Base-by-base conservation (phyloP, 2,113 vertebrate species). In the Poicephalus meyeri region DNA sequence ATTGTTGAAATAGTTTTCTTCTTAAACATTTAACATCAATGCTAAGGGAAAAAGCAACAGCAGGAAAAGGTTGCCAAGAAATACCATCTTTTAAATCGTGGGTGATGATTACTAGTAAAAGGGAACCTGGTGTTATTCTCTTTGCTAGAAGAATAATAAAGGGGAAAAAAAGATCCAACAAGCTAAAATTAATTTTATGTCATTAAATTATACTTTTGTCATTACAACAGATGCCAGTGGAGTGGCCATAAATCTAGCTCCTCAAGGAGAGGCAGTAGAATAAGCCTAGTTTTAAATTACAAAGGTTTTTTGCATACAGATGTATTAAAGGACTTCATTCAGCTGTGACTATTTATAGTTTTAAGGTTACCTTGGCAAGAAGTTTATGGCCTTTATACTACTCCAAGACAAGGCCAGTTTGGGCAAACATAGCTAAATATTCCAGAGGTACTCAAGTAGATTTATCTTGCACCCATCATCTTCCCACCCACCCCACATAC, bases 131-230 rank as follows among this genome's bases (percentile, higher is more conserved):
- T 58, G 33, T 12, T 16, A 4, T 31, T 10, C 26, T 63, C 11
- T 53, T 61, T 41, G 69, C 26, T 60, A 16, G n/a, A 79, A 90
- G 12, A 12, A 55, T 82, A 88, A 76, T 0, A 71, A 10, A 56
- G 28, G 8, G 2, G 4, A 6, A 0, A 17, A 17, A 60, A 66
- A 7, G 7, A 35, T 28, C 25, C 28, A 7, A 29, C 13, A 42
- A 65, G 29, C 16, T 56, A 69, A 24, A 78, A 74, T 18, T 41
- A 23, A 46, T 74, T 78, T 58, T 47, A 60, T 35, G 26, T 24
- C 11, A 49, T 55, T 58, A 37, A 66, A 79, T 41, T 73, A 28
- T 13, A 74, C 7, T 70, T 94, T 26, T 68, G 10, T 46, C 33
- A 53, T 37, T 85, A 55, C 76, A 85, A 47, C 10, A 69, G 44